Evolutionary conservation across 2,888 invertebrate genomes (phyloP), one percentile per base, ranked within the genome.

Genomic region (Drosophila nigritarsus): DNA sequence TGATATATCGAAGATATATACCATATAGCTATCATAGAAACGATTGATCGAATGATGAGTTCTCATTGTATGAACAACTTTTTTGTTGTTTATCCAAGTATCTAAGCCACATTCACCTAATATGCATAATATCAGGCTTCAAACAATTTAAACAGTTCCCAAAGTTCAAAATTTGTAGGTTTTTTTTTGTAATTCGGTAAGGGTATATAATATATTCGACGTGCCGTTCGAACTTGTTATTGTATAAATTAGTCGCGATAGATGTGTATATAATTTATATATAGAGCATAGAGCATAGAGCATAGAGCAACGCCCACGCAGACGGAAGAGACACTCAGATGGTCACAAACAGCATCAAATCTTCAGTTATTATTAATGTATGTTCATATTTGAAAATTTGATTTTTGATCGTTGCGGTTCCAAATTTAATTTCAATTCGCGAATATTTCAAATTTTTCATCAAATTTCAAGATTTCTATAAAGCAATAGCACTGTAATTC

Each of bases 301-400:
- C 71, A 58, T 18, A 61, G 61, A 64, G 64, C 53, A 50, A 61
- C 79, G 76, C 80, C 79, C 45, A 79, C 80, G 42, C 38, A 15
- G 24, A 29, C 38, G 50, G 13, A 40, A 48, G 50, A 60, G 29
- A 42, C 65, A 20, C 55, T 78, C 78, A 78, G 62, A 65, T 74
- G 65, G 38, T 56, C 50, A 11, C 24, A 34, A 38, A 15, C 20
- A 73, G 42, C 24, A 7, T 30, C 9, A 48, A 53, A 53, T 48
- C 20, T 42, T 32, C 8, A 13, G 18, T 24, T 45, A 34, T 40
- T 59, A 3, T 9, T 18, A 42, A 34, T 45, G 3, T 42, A 15
- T 30, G 18, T 32, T 29, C 15, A 38, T 24, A 4, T 30, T 48
- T 8, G 4, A 48, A 24, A 48, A 24, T 49, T 9, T 0, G 27